A percentile compares a stretch with the other conserved stretches of the same genome.
phyloP scores from a whole-genome alignment of 2,888 invertebrate genomes.

The Xestoiulus laeticollis region DNA sequence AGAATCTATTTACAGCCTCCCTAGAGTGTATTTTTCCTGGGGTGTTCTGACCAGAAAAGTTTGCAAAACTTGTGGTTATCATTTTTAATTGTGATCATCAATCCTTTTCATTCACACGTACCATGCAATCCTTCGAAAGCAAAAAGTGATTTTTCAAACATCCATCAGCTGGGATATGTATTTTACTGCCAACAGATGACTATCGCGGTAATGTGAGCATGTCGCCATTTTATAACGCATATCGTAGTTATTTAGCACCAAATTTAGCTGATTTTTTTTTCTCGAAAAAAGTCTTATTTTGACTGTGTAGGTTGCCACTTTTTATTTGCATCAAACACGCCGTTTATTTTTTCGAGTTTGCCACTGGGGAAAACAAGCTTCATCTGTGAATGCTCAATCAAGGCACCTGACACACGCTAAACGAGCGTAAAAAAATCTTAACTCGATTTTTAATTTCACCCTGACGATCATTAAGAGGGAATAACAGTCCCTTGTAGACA shows the following conservation, averaged over 20 bases:
- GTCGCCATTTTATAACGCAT: neutral
- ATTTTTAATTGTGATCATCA: neutral
- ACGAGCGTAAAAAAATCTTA: neutral
- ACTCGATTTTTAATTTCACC: conserved; percentile 21
- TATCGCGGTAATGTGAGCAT: neutral
- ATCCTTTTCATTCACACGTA: neutral
- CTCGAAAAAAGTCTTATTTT: neutral
- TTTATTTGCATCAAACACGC: conserved; percentile 2
- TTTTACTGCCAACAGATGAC: neutral
- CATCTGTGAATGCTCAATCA: conserved; percentile 33
- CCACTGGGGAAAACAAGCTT: neutral
- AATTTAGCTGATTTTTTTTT: neutral
- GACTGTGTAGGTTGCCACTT: neutral
- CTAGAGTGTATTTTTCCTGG: neutral
- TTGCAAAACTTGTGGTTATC: neutral
- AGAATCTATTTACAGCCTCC: neutral
- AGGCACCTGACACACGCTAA: conserved; percentile 28
- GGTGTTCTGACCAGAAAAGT: neutral
- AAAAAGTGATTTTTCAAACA: neutral
- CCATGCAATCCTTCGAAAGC: neutral
- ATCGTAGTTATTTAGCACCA: neutral
- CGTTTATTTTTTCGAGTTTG: neutral
- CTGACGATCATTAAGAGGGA: conserved; percentile 6
- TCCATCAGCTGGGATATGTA: neutral
- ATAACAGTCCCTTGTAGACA: conserved; percentile 18